Conservation (phyloP, 2,888 invertebrate genomes). For the Eucera pruinosa region DNA sequence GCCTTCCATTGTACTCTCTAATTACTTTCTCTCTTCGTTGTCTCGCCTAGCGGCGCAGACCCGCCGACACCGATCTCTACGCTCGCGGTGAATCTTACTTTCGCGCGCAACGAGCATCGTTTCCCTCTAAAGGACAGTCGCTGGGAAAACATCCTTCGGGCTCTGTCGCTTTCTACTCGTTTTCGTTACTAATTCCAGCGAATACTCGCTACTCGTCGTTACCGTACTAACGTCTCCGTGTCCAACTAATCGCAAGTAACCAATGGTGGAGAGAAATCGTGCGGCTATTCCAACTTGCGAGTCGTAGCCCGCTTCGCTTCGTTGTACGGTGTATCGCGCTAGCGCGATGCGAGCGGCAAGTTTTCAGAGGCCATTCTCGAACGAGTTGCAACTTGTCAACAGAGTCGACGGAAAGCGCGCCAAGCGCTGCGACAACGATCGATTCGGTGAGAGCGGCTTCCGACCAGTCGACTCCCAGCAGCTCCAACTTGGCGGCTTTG, state of each 20-base stretch:
- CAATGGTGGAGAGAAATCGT: constrained; percentile 7
- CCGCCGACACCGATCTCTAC: constrained; percentile 2
- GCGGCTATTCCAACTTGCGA: constrained; percentile 1
- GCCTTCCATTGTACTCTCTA: not conserved
- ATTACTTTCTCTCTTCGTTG: constrained; percentile 3
- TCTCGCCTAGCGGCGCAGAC: not conserved
- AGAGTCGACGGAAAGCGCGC: constrained; percentile 59
- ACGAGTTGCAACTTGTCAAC: constrained; percentile 52
- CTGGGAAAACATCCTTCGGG: constrained; percentile 11
- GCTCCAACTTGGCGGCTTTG: constrained; percentile 87
- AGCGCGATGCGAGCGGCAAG: not conserved
- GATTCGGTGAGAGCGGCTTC: constrained; percentile 48
- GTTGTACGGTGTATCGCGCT: no score
- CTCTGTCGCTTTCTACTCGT: no score
- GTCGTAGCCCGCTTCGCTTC: no score
- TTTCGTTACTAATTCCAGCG: no score
- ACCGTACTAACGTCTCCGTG: constrained; percentile 7
- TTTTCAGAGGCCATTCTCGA: no score
- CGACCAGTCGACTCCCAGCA: constrained; percentile 65
- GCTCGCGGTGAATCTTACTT: constrained; percentile 10
- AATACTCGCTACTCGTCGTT: constrained; percentile 31
- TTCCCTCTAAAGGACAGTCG: constrained; percentile 22
- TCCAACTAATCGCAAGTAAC: no score
- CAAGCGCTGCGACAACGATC: constrained; percentile 36
- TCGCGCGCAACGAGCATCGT: constrained; percentile 15